Conservation (phyloP, 2,113 vertebrate species). For the Ailuropoda melanoleuca region DNA sequence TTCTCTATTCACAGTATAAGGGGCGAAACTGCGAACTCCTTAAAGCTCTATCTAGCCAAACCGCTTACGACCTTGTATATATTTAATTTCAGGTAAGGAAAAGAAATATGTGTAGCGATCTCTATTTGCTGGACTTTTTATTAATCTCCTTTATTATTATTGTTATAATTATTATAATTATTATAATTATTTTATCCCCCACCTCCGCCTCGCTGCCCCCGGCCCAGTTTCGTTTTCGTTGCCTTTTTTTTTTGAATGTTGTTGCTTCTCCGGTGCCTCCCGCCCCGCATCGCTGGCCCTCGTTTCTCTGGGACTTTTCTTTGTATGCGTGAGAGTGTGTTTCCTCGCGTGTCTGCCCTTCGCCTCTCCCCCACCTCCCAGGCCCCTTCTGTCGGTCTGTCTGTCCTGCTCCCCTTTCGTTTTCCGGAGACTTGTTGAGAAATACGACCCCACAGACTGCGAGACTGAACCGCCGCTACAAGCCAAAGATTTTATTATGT, state of each 20-base stretch:
- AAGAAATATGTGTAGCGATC: slow-evolving; percentile 87
- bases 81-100: slow-evolving; percentile 97
- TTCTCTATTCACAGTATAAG: slow-evolving; percentile 94
- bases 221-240: slow-evolving; percentile 79
- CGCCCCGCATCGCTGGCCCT: slow-evolving; percentile 57
- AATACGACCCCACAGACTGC: slow-evolving; percentile 85
- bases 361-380: slow-evolving; percentile 58
- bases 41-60: slow-evolving; percentile 97
- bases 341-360: slow-evolving; percentile 66
- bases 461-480: slow-evolving; percentile 92
- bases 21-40: slow-evolving; percentile 85
- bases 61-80: slow-evolving; percentile 96
- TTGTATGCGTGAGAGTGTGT: slow-evolving; percentile 75
- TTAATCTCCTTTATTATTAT: slow-evolving; percentile 81
- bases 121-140: slow-evolving; percentile 89
- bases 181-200: slow-evolving; percentile 79
- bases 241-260: slow-evolving; percentile 63
- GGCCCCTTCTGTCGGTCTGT: slow-evolving; percentile 70
- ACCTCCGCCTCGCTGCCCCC: slow-evolving; percentile 24
- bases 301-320: slow-evolving; percentile 76
- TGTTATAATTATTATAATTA: slow-evolving; percentile 84
- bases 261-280: slow-evolving; percentile 61
- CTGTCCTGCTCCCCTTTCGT: slow-evolving; percentile 50
- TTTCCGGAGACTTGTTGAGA: slow-evolving; percentile 68
- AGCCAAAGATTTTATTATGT: slow-evolving; percentile 99